These are phyloP conservation scores for Leucophora obtusa DNA, from an alignment of 2,888 invertebrate genomes.

Conservation along the genomic window DNA sequence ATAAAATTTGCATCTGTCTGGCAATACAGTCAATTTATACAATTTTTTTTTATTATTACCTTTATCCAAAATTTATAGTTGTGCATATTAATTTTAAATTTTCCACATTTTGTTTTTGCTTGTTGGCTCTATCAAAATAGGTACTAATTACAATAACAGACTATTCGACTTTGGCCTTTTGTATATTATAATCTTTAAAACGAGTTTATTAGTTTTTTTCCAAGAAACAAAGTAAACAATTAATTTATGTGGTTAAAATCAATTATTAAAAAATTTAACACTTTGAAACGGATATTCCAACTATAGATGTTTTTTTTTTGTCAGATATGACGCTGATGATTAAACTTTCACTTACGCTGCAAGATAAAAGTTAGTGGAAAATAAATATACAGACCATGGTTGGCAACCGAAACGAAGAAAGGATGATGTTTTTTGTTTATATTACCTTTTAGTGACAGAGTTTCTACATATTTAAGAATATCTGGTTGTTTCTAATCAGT, in stretches of 20 bases:
- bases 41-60: background rate
- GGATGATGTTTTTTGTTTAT: too few species aligned
- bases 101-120: background rate
- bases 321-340: background rate
- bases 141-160: constrained; percentile 15
- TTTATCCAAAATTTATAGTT: background rate
- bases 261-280: background rate
- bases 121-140: background rate
- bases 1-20: background rate
- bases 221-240: background rate
- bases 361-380: too few species aligned
- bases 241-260: background rate
- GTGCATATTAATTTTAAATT: background rate
- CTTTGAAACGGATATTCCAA: background rate
- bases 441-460: too few species aligned
- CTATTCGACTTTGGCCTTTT: constrained; percentile 12
- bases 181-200: background rate
- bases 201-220: background rate
- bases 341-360: background rate
- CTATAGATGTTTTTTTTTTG: background rate
- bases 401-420: too few species aligned
- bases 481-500: too few species aligned
- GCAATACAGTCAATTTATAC: background rate
- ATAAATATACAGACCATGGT: too few species aligned
- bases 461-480: too few species aligned